Percentiles rank a stretch among this genome's conserved stretches.
phyloP scores from a whole-genome alignment of 2,113 vertebrate species.

The Trinectes maculatus region DNA sequence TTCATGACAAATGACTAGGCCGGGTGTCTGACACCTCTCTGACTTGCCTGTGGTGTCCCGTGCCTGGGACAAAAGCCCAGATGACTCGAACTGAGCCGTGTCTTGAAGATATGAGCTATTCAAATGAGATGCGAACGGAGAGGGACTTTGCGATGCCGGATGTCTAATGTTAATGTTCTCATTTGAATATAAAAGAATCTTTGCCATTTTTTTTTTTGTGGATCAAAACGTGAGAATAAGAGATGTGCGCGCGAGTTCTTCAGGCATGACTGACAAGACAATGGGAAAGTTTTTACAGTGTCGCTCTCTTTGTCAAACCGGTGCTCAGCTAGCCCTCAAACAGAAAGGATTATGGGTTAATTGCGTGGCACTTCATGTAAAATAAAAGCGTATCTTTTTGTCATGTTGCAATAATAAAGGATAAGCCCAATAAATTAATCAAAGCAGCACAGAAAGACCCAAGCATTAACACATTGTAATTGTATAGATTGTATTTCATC shows the following conservation, averaged over 20 bases:
- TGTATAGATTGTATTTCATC: no score
- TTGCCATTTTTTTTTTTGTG: conserved; percentile 74
- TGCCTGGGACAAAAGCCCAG: conserved; percentile 80
- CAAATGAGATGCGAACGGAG: conserved; percentile 83
- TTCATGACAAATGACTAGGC: conserved; percentile 79
- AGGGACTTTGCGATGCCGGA: conserved; percentile 77
- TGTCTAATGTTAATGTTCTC: conserved; percentile 86
- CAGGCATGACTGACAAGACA: conserved; percentile 81
- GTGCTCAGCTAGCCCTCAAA: conserved; percentile 40
- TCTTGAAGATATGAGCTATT: conserved; percentile 87
- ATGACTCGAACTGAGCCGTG: conserved; percentile 75
- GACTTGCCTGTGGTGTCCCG: conserved; percentile 79
- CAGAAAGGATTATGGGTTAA: conserved; percentile 51
- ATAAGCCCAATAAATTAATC: no score
- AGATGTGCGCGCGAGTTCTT: conserved; percentile 67
- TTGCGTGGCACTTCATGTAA: conserved; percentile 33
- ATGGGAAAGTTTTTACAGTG: conserved; percentile 76
- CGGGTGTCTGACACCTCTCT: conserved; percentile 73
- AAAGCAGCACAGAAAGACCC: neutral
- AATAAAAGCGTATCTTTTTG: no score
- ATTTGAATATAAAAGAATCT: conserved; percentile 86
- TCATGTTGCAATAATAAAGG: no score
- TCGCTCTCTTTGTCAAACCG: conserved; percentile 62
- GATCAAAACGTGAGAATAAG: conserved; percentile 77
- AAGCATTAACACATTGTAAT: no score